Conservation (phyloP, 2,797 vertebrate genomes). For the Acridotheres tristis region DNA sequence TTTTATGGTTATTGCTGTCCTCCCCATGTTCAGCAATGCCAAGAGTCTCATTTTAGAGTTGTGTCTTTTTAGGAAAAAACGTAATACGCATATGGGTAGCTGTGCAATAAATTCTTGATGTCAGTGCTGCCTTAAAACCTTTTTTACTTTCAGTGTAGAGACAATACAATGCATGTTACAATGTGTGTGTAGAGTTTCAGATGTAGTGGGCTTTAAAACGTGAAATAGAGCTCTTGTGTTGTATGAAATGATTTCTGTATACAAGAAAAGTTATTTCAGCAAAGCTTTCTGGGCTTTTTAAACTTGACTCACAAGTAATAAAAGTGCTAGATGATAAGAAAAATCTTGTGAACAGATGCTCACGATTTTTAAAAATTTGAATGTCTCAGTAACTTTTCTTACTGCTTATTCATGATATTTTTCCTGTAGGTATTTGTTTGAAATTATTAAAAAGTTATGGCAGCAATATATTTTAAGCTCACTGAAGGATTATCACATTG, state of each 20-base stretch:
- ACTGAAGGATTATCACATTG: neutral
- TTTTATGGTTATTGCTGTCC: neutral
- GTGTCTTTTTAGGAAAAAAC: neutral
- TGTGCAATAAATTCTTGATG: neutral
- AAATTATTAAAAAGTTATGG: neutral
- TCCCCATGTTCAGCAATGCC: neutral
- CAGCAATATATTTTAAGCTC: neutral
- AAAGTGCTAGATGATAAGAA: neutral
- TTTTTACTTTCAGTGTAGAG: neutral
- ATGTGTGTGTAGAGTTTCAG: neutral
- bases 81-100: fast-evolving
- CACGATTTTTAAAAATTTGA: neutral
- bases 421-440: neutral
- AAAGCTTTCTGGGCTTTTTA: neutral
- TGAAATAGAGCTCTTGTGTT: neutral
- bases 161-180: neutral
- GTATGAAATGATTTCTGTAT: neutral
- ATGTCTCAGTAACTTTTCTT: neutral
- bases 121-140: neutral
- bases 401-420: neutral
- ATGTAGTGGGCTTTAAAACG: neutral
- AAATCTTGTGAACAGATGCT: neutral
- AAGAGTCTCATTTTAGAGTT: neutral
- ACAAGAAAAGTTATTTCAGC: neutral
- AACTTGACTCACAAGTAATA: neutral